These are phyloP conservation scores for Acrossocheilus fasciatus DNA, from an alignment of 2,797 vertebrate genomes.

Conservation along the genomic window DNA sequence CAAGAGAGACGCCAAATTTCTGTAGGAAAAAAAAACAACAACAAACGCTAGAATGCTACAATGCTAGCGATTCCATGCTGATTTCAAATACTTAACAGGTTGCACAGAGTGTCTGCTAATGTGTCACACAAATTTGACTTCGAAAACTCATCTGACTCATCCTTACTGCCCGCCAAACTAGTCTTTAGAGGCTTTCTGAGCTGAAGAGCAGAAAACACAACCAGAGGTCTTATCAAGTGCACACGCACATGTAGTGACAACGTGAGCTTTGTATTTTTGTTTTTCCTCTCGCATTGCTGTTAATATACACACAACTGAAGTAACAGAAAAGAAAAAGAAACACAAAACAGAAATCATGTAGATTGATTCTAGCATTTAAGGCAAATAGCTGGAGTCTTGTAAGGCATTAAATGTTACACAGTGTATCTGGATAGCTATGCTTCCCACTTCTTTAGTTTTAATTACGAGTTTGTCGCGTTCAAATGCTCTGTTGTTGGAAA, in stretches of 20 bases:
- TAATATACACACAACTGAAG: background rate
- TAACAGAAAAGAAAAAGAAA: background rate
- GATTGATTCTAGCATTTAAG: background rate
- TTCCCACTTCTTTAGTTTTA: background rate
- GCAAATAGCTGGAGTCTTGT: background rate
- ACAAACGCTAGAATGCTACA: background rate
- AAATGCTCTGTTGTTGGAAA: too few species aligned
- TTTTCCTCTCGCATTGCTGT: background rate
- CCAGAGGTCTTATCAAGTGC: conserved; percentile 6
- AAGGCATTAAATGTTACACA: background rate
- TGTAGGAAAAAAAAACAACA: background rate
- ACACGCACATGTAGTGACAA: conserved; percentile 37
- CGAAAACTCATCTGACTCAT: conserved; percentile 25
- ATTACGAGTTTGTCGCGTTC: background rate
- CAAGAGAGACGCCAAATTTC: background rate
- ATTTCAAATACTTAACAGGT: conserved; percentile 12
- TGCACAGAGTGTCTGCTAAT: conserved; percentile 17
- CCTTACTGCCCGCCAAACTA: conserved; percentile 2
- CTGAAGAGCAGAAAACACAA: conserved; percentile 25
- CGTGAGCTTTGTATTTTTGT: background rate
- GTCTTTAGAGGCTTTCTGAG: conserved; percentile 21
- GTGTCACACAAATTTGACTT: conserved; percentile 30
- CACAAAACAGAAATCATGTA: background rate
- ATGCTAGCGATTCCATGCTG: background rate
- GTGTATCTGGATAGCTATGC: background rate